Percentiles rank a stretch among this genome's conserved stretches.
Conservation (phyloP, 2,888 invertebrate species). For the Ornithoptera alexandrae region DNA sequence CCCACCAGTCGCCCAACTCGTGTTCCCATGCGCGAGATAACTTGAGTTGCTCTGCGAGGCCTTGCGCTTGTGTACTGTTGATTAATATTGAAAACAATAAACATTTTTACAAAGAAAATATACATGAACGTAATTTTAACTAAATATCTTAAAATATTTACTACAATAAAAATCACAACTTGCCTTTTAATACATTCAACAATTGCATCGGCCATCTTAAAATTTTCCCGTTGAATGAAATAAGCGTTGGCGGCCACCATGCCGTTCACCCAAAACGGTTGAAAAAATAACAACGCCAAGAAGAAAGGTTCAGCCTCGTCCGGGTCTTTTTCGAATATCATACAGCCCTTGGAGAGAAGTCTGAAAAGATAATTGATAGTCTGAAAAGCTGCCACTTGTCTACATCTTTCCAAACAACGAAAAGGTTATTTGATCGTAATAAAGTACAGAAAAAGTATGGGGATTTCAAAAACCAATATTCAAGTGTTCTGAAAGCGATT, state of each 20-base stretch:
- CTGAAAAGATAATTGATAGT: slow-evolving; percentile 40
- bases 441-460: too few species aligned
- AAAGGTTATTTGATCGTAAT: too few species aligned
- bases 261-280: slow-evolving; percentile 55
- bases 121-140: too few species aligned
- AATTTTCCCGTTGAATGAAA: slow-evolving; percentile 52
- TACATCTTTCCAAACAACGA: neutral
- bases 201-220: slow-evolving; percentile 53
- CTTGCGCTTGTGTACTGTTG: slow-evolving; percentile 35
- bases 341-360: slow-evolving; percentile 58
- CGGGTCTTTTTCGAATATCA: slow-evolving; percentile 54
- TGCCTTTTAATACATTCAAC: slow-evolving; percentile 48
- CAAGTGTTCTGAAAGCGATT: too few species aligned
- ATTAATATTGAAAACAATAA: neutral
- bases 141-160: too few species aligned
- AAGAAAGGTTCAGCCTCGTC: slow-evolving; percentile 63
- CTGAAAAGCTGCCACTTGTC: neutral
- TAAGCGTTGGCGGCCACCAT: slow-evolving; percentile 58
- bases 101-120: too few species aligned
- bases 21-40: slow-evolving; percentile 53
- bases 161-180: slow-evolving; percentile 27
- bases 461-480: too few species aligned
- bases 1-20: slow-evolving; percentile 75
- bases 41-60: slow-evolving; percentile 35
- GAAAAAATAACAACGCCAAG: slow-evolving; percentile 49